Evolutionary conservation across 2,888 invertebrate genomes (phyloP).

Genomic region (Trissolcus japonicus): DNA sequence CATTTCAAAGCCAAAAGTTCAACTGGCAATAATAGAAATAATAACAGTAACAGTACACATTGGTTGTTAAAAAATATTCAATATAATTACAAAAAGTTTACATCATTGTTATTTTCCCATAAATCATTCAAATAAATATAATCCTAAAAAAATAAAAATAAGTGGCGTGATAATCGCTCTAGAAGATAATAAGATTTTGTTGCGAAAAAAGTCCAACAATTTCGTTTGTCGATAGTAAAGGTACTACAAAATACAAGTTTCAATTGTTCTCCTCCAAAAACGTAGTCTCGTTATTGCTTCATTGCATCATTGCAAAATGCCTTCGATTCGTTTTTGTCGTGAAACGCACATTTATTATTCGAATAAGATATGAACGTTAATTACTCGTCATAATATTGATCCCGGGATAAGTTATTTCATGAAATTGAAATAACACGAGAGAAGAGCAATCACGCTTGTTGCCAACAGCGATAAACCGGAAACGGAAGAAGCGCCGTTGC

Average conservation of each 20-base stretch:
- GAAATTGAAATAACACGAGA: constrained; percentile 57
- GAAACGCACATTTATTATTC: neutral
- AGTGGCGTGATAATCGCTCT: constrained; percentile 7
- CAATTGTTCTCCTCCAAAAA: neutral
- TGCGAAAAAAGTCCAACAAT: too few relatives aligned
- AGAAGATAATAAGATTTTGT: constrained; percentile 11
- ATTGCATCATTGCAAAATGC: constrained; percentile 14
- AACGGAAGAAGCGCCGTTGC: constrained; percentile 68
- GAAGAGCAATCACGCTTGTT: constrained; percentile 53
- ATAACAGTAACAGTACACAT: constrained; percentile 5
- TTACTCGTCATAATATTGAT: neutral
- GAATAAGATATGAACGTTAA: neutral
- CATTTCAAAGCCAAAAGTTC: too few relatives aligned
- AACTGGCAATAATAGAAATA: neutral
- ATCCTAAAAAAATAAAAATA: neutral
- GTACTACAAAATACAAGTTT: too few relatives aligned
- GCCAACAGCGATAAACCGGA: constrained; percentile 62
- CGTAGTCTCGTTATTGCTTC: constrained; percentile 6
- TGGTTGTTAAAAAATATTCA: constrained; percentile 9
- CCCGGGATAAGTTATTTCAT: constrained; percentile 37
- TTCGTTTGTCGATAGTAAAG: too few relatives aligned
- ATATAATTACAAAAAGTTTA: neutral
- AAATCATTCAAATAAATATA: constrained; percentile 12
- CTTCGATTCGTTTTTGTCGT: neutral
- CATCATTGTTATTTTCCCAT: constrained; percentile 4